Percentiles rank a stretch among this genome's conserved stretches.
Conservation (phyloP, 2,797 vertebrate genomes). For the Ambastaia sidthimunki region DNA sequence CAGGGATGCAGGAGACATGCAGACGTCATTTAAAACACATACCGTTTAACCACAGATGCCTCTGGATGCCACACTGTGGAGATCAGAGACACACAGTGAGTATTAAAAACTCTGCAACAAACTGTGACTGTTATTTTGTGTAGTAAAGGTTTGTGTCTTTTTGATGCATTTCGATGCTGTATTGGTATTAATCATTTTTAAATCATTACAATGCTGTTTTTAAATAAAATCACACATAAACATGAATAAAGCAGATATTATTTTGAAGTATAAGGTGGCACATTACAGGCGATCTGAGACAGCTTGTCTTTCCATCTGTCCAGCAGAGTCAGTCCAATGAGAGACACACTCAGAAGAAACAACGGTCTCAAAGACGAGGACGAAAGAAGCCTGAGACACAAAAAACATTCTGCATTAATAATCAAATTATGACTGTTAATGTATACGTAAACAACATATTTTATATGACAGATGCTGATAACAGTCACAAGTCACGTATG, state of each 20-base stretch:
- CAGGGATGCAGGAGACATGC: not conserved
- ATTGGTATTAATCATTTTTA: too few relatives aligned
- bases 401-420: not conserved
- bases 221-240: too few relatives aligned
- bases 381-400: constrained; percentile 86
- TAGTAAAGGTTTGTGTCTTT: too few relatives aligned
- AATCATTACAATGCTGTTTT: too few relatives aligned
- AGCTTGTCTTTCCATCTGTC: constrained; percentile 92
- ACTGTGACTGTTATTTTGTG: not conserved
- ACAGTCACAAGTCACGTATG: too few relatives aligned
- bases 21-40: constrained; percentile 49
- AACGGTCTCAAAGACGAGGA: constrained; percentile 90
- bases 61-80: constrained; percentile 81
- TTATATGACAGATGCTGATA: too few relatives aligned
- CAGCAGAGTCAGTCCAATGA: constrained; percentile 87
- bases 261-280: not conserved
- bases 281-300: constrained; percentile 80
- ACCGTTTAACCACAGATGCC: constrained; percentile 83
- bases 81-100: constrained; percentile 34
- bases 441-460: not conserved
- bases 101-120: not conserved
- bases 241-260: not conserved
- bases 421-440: not conserved
- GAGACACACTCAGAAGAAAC: constrained; percentile 87
- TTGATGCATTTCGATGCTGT: too few relatives aligned